A percentile compares a stretch with the other conserved stretches of the same genome.
These are phyloP conservation scores for Hippocampus guttulatus DNA, from an alignment of 2,113 vertebrate species.

Conservation along the genomic window DNA sequence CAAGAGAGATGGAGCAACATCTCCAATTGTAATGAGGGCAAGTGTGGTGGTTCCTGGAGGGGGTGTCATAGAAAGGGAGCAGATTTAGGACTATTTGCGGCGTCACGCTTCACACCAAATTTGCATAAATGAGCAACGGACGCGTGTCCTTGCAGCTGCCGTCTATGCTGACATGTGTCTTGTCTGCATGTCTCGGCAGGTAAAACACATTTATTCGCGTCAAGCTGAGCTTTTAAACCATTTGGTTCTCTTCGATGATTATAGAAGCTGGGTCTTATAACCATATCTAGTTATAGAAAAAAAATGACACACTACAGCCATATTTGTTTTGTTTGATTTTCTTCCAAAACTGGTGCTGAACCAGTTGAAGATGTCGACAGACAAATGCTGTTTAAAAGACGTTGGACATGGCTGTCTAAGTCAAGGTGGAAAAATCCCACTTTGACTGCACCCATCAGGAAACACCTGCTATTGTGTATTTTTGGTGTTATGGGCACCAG, in stretches of 20 bases:
- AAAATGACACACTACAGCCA: neutral
- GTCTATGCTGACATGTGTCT: constrained; percentile 25
- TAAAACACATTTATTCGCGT: constrained; percentile 15
- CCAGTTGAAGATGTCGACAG: constrained; percentile 5
- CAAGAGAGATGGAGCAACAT: constrained; percentile 40
- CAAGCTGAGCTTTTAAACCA: neutral
- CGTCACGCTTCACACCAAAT: constrained; percentile 44
- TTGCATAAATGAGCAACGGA: constrained; percentile 62
- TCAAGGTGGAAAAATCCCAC: neutral
- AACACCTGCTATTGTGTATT: neutral
- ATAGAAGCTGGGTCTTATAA: too few relatives aligned
- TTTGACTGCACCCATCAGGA: neutral
- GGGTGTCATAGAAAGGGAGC: constrained; percentile 20
- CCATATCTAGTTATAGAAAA: constrained; percentile 7
- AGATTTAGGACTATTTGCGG: constrained; percentile 37
- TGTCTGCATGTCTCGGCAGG: neutral
- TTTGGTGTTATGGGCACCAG: neutral
- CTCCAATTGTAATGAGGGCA: constrained; percentile 59
- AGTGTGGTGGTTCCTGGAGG: constrained; percentile 32
- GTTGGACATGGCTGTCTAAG: too few relatives aligned
- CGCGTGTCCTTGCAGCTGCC: constrained; percentile 64
- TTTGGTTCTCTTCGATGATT: neutral
- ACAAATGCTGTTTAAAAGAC: neutral
- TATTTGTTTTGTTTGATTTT: constrained; percentile 11
- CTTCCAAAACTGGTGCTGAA: constrained; percentile 22